Base-by-base conservation (phyloP, 2,113 vertebrate genomes). In the Phrynosoma blainvillii region DNA sequence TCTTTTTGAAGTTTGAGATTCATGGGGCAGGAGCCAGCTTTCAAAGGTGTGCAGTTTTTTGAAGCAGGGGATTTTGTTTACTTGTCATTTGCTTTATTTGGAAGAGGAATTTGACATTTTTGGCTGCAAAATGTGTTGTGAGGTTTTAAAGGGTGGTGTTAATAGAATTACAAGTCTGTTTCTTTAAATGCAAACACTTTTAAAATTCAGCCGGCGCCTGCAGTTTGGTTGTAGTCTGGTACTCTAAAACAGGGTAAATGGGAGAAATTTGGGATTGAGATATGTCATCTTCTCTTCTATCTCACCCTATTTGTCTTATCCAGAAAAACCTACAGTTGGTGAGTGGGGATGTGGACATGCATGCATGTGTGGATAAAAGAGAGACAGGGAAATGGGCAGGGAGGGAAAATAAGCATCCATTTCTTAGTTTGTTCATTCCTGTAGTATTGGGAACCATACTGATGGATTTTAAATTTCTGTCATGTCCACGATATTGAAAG, bases 61-160 rank as follows among this genome's bases (percentile, higher is more conserved):
- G 25, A 85, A 85, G 56, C 30, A 77, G 36, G 56, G 25, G 7
- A 30, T 27, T 85, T 85, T 85, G 73, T 76, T 84, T 84, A 59
- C 70, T 16, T 59, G 13, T 62, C 52, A 30, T 52, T 84, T 56
- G n/a, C 30, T 84, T 32, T 56, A 56, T 74, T 74, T 84, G 52
- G 68, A 74, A 23, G 32, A 21, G 52, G 27, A 40, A 76, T 32
- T 59, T 73, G 59, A 47, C 18, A 20, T n/a, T 66, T 84, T 85
- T 77, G 73, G 52, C 84, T 85, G n/a, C 62, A 76, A 62, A 62
- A 85, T 62, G 65, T 40, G 54, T 36, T 84, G 6, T 20, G 75
- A 62, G 73, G 23, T 32, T 84, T 47, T 56, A 40, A n/a, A 59
- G 14, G 11, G 30, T 42, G 52, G 9, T 80, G 32, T 80, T 80